Evolutionary conservation across 1,140 invertebrate species (phyloP).

Genomic region (Paraescarpia echinospica): DNA sequence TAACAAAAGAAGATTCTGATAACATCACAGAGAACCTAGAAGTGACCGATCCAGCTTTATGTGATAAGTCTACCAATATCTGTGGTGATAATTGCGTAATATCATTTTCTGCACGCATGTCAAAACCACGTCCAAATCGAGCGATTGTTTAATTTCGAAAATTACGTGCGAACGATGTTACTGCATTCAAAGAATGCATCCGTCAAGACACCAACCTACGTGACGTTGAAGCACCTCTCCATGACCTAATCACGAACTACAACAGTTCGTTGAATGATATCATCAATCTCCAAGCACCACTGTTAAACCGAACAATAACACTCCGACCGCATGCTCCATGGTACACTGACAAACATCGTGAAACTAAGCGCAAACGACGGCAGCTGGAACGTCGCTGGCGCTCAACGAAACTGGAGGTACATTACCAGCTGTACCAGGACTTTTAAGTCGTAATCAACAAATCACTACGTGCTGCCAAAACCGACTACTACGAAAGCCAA

Average conservation of each 20-base stretch:
- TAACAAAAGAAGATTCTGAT: background rate
- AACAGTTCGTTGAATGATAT: background rate
- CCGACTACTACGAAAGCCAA: background rate
- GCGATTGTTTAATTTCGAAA: background rate
- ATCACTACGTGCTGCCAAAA: background rate
- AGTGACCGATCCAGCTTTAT: background rate
- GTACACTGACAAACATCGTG: too few relatives aligned
- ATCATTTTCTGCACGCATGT: background rate
- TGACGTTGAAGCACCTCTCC: background rate
- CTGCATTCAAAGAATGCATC: background rate
- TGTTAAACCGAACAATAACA: background rate
- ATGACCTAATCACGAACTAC: background rate
- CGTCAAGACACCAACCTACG: background rate
- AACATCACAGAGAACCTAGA: background rate
- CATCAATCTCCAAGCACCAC: background rate
- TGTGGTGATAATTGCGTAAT: background rate
- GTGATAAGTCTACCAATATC: background rate
- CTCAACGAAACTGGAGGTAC: background rate
- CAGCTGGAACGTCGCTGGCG: background rate
- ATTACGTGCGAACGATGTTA: background rate
- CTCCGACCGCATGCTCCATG: background rate
- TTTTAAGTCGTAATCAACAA: background rate
- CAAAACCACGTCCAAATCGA: background rate
- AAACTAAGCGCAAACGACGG: background rate
- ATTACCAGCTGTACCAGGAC: background rate